Percentiles rank a stretch among this genome's conserved stretches.
phyloP scores from a whole-genome alignment of 2,888 invertebrate genomes.

The Drosophila colorata region DNA sequence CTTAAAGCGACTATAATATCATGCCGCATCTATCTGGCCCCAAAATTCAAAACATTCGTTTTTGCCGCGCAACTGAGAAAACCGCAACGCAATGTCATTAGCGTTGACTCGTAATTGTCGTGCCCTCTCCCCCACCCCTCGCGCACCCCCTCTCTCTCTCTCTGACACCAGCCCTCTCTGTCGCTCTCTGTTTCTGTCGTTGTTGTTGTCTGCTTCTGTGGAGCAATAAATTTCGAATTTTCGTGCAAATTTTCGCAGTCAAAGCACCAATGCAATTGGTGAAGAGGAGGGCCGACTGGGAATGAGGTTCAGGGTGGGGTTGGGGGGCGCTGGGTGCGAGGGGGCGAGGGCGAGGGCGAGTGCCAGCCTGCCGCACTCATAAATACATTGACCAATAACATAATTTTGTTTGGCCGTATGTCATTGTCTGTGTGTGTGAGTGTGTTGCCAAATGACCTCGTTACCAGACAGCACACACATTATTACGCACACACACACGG shows the following conservation, averaged over 20 bases:
- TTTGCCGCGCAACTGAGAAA: constrained; percentile 18
- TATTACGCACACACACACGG: constrained; percentile 13
- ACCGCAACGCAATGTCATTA: constrained; percentile 42
- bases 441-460: constrained; percentile 66
- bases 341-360: not conserved
- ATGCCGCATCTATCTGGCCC: constrained; percentile 6
- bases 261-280: constrained; percentile 9
- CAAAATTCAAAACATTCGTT: constrained; percentile 28
- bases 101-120: constrained; percentile 18
- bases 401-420: constrained; percentile 60
- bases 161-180: not conserved
- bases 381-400: constrained; percentile 77
- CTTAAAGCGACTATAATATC: constrained; percentile 13
- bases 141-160: not conserved
- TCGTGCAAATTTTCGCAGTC: constrained; percentile 56
- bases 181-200: not conserved
- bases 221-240: constrained; percentile 70
- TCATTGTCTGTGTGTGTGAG: constrained; percentile 27
- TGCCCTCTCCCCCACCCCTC: not conserved
- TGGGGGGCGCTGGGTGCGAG: no score
- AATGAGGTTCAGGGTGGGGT: no score
- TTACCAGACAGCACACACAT: constrained; percentile 49
- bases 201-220: constrained; percentile 1
- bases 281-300: not conserved
- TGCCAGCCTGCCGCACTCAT: constrained; percentile 54